phyloP scores from a whole-genome alignment of 2,888 invertebrate genomes.

The Belgica antarctica region DNA sequence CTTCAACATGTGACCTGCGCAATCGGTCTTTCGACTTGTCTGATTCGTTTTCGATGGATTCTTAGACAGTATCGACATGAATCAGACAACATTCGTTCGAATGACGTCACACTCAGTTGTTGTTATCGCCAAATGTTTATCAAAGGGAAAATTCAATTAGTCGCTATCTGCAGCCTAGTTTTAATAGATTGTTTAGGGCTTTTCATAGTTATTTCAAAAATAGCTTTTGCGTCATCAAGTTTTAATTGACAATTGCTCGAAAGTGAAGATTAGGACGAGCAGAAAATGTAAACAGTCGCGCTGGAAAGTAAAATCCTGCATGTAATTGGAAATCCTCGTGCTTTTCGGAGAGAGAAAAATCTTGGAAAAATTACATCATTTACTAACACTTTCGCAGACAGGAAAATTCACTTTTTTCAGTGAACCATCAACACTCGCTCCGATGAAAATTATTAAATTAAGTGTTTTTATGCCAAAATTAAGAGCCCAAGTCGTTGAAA shows the following conservation, averaged over 20 bases:
- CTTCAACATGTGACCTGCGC: no score
- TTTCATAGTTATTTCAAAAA: slow-evolving; percentile 1
- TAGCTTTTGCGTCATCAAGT: no score
- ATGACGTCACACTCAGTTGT: not conserved
- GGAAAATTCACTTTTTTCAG: slow-evolving; percentile 43
- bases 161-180: no score
- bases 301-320: slow-evolving; percentile 29
- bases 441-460: slow-evolving; percentile 35
- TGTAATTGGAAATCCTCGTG: slow-evolving; percentile 43
- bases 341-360: not conserved
- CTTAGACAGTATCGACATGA: not conserved
- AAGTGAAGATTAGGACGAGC: no score
- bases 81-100: not conserved
- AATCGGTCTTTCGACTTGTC: no score
- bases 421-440: not conserved
- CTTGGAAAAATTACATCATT: slow-evolving; percentile 41
- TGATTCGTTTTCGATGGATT: no score
- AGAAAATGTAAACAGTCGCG: slow-evolving; percentile 28
- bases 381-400: slow-evolving; percentile 19
- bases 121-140: not conserved
- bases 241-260: no score
- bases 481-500: not conserved
- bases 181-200: not conserved
- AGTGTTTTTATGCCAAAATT: not conserved
- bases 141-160: not conserved